A percentile compares a stretch with the other conserved stretches of the same genome.
These are phyloP conservation scores for Danio rerio DNA, from an alignment of 2,113 vertebrate genomes.

Conservation along the genomic window DNA sequence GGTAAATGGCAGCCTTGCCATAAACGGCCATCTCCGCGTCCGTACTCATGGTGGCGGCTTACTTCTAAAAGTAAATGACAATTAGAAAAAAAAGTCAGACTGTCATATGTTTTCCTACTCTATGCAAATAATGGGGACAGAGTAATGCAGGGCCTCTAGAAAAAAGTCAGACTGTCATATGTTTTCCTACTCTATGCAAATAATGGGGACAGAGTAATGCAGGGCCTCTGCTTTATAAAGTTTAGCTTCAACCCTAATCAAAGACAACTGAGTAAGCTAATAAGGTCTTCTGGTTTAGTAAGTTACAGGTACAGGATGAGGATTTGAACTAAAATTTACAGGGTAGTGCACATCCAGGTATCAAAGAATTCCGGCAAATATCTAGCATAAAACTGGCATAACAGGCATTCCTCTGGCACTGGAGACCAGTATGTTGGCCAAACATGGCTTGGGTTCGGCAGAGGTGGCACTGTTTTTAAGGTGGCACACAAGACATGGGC, in stretches of 20 bases:
- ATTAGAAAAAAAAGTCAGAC: neutral
- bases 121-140: no score
- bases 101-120: no score
- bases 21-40: slow-evolving; percentile 55
- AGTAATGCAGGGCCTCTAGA: neutral
- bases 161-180: no score
- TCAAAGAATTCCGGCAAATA: neutral
- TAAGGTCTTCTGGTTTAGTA: neutral
- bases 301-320: neutral
- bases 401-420: no score
- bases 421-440: no score
- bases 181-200: no score
- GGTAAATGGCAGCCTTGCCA: slow-evolving; percentile 68
- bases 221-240: neutral
- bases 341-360: neutral
- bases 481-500: no score
- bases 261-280: neutral
- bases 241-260: neutral
- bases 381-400: no score
- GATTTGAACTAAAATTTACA: neutral
- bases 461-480: no score
- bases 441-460: no score
- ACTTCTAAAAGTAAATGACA: neutral
- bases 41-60: slow-evolving; percentile 49
- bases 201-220: no score